Evolutionary conservation across 2,888 invertebrate genomes (phyloP), one percentile per base, ranked within the genome.

Genomic region (Epinotia nisella): DNA sequence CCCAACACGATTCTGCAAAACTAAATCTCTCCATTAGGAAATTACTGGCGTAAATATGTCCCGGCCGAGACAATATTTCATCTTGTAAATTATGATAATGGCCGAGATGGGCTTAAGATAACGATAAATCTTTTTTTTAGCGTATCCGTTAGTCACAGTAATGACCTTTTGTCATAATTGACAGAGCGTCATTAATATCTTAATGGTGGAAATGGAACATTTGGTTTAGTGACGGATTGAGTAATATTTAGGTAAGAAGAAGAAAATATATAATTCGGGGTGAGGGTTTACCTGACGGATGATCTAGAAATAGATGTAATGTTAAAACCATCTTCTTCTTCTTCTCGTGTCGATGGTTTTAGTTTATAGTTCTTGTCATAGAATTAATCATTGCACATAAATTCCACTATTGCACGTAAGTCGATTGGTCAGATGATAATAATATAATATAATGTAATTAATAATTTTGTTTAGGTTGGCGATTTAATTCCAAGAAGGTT

Each of bases 11-110:
- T 10, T 21, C 55, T 81, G 81, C 78, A 76, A 74, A 79, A 72
- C 70, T 75, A 84, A 79, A 81, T 79, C 82, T 81, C 79, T 81
- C 86, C 88, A 88, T 88, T 88, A 88, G 87, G 81, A 87, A 86
- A 89, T 89, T 86, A 86, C 85, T 79, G 78, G 29, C 60, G 59
- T 21, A 64, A 49, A 55, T 55, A 64, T 56, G 41, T 68, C 68
- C 15, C 51, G 24, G 82, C 78, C 77, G 76, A 75, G 77, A 74
- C 77, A 75, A 80, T 84, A 83, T 82, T 81, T 87, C 84, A 86
- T 83, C 77, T 76, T 77, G 79, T 83, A 83, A 87, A 79, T 88
- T 87, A 87, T 87, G 84, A 81, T 87, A 88, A 87, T 86, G 85
- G 76, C 67, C 53, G 78, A 78, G 82, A 84, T 78, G 80, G 79